Conservation (phyloP, 2,113 vertebrate species). For the Recurvirostra avosetta region DNA sequence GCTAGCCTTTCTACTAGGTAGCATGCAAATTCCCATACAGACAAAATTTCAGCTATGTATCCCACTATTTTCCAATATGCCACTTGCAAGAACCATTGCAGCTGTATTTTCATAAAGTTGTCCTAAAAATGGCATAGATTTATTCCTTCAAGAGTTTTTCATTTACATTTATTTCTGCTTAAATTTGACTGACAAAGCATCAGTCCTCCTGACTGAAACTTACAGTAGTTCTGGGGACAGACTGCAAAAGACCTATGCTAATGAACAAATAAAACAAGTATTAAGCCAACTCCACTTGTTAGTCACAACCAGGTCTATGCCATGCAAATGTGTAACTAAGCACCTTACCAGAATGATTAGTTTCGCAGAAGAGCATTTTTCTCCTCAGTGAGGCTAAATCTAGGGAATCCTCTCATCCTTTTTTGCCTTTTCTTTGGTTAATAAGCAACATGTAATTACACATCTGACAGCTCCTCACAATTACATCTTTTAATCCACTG, state of each 20-base stretch:
- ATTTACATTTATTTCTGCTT: not conserved
- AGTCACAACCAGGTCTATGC: not conserved
- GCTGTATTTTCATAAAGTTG: not conserved
- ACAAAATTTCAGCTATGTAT: not conserved
- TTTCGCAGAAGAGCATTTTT: not conserved
- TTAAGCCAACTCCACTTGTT: not conserved
- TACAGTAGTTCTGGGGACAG: not conserved
- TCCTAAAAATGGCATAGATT: not conserved
- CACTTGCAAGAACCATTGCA: not conserved
- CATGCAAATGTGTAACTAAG: fast-evolving
- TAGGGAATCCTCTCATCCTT: not conserved
- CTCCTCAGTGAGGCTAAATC: not conserved
- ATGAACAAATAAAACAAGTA: not conserved
- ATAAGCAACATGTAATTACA: not conserved
- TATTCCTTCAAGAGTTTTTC: not conserved
- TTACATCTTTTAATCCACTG: not conserved
- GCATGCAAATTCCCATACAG: not conserved
- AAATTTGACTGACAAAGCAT: not conserved
- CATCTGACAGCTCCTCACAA: not conserved
- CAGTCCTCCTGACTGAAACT: not conserved
- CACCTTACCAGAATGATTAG: not conserved
- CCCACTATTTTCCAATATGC: not conserved
- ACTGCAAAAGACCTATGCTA: not conserved
- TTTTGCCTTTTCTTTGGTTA: not conserved
- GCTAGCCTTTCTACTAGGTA: not conserved